phyloP scores from a whole-genome alignment of 2,888 invertebrate genomes.

The Lasioglossum oenotherae region DNA sequence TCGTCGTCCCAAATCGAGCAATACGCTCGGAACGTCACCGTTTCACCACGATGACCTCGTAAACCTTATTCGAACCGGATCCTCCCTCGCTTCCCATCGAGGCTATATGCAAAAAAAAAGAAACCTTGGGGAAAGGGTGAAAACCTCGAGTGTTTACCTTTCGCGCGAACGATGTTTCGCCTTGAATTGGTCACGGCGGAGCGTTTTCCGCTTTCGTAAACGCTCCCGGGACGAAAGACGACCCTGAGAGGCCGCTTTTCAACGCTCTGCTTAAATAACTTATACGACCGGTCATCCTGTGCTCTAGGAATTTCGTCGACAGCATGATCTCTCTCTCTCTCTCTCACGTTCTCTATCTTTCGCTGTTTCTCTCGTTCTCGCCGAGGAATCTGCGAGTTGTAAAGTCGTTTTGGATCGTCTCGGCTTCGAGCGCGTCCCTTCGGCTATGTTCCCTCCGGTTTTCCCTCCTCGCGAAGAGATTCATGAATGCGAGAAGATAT shows the following conservation, averaged over 20 bases:
- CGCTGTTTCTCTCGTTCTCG: neutral
- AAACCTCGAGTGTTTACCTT: slow-evolving; percentile 71
- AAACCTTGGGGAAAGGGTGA: slow-evolving; percentile 13
- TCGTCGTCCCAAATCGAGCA: slow-evolving; percentile 16
- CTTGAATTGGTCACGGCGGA: slow-evolving; percentile 75
- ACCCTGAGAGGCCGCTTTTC: slow-evolving; percentile 9
- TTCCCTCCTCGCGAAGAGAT: neutral
- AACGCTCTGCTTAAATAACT: neutral
- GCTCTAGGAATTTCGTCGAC: neutral
- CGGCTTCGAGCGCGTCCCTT: neutral
- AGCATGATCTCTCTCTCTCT: neutral
- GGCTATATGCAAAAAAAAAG: slow-evolving; percentile 69
- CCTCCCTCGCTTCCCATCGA: slow-evolving; percentile 69
- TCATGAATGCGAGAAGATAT: neutral
- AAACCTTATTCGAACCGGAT: slow-evolving; percentile 50
- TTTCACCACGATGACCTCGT: slow-evolving; percentile 61
- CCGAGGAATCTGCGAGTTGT: neutral
- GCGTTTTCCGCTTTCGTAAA: slow-evolving; percentile 65
- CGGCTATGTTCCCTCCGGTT: neutral
- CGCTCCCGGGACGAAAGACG: slow-evolving; percentile 22
- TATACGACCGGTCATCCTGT: slow-evolving; percentile 3
- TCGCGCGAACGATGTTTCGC: slow-evolving; percentile 70
- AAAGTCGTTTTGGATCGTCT: neutral
- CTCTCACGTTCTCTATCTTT: neutral
- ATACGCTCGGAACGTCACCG: slow-evolving; percentile 22